A percentile compares a stretch with the other conserved stretches of the same genome.
phyloP scores from a whole-genome alignment of 2,797 vertebrate genomes.

The Ctenosaura bakeri region DNA sequence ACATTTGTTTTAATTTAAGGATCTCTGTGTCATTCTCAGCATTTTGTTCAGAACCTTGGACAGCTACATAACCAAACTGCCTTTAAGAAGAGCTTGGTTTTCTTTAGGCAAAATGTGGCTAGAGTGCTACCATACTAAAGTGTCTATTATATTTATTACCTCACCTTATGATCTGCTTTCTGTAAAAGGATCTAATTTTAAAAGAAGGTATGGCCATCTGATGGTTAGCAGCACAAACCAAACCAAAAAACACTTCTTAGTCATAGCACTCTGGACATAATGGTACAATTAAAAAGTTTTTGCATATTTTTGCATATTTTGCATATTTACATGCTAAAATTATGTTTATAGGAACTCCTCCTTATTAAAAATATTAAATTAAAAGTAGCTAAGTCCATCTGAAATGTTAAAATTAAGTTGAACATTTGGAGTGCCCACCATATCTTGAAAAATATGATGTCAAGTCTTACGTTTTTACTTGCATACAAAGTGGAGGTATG shows the following conservation, averaged over 20 bases:
- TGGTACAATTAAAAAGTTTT: not conserved
- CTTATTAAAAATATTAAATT: not conserved
- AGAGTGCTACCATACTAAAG: not conserved
- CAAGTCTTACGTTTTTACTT: not conserved
- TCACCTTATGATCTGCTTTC: not conserved
- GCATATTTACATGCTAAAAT: not conserved
- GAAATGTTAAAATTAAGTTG: not conserved
- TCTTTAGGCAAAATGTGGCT: not conserved
- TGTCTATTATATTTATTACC: not conserved
- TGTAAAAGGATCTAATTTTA: not conserved
- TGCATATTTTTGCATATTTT: too few species aligned
- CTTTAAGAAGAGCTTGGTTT: accelerated
- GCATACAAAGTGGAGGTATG: not conserved
- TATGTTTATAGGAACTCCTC: not conserved
- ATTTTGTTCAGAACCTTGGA: constrained; percentile 65
- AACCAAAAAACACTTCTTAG: not conserved
- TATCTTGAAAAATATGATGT: not conserved
- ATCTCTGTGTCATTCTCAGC: not conserved
- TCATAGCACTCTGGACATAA: not conserved
- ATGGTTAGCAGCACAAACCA: not conserved
- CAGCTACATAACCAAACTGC: constrained; percentile 40
- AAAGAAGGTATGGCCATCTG: not conserved
- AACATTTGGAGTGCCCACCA: not conserved
- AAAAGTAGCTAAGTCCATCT: not conserved
- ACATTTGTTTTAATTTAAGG: not conserved